Base-by-base conservation (phyloP, 2,888 invertebrate species). In the Chloroclystis v-ata region DNA sequence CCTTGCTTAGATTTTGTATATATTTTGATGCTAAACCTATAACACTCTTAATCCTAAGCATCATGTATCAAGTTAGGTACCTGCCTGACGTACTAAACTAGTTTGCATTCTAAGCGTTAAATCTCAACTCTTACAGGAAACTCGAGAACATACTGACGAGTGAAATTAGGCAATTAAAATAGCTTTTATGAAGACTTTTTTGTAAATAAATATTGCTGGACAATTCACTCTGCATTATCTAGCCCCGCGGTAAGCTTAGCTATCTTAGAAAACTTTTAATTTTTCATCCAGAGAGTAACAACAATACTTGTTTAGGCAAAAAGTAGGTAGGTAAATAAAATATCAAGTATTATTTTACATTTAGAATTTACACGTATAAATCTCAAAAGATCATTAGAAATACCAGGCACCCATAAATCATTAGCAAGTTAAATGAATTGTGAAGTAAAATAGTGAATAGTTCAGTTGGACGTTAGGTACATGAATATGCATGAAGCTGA, bases 61-160 rank as follows among this genome's bases (percentile, higher is more conserved):
- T 20, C 20, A 49, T 43, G 47, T 52, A 44, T 39, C 48, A 45
- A 49, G 44, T 49, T 51, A 52, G 41, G 38, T 46, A 30, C 47
- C 37, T 45, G 20, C 47, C 45, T 63, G 63, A 62, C 61, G 53
- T 64, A 65, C 51, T 54, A 54, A 63, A 64, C 61, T 65, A 63
- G 53, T 57, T 59, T 54, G 56, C 57, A 57, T 58, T 59, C 52
- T 57, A 59, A 54, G 59, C 53, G 50, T 45, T 64, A 63, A 63
- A 63, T 62, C 54, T 56, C 33, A 57, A 57, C 44, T 57, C 48
- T 52, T 57, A 44, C 52, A 48, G 50, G 54, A 49, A 54, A 40
- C 29, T 16, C 29, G 12, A 40, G 54, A 54, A 54, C 47, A 48
- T 39, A 20, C 48, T 20, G 25, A 46, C 14, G 44, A 54, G 29